Evolutionary conservation across 1,140 invertebrate genomes (phyloP).

Genomic region (Drosophila bocqueti): DNA sequence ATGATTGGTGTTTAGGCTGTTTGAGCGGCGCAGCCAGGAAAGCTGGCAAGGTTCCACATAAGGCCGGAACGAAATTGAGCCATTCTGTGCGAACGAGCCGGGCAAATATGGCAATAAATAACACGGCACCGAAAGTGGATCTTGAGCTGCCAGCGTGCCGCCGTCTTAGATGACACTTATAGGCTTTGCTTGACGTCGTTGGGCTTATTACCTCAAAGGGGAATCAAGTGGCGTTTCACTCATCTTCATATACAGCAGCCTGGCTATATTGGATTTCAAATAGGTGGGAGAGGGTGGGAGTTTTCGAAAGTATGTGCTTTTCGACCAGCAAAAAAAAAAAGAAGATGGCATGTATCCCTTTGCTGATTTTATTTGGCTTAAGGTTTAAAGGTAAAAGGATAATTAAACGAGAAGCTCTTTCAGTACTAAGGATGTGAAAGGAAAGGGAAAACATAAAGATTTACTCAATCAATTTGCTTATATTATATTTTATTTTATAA

Average conservation of each 20-base stretch:
- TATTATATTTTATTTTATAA: neutral
- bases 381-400: neutral
- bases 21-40: neutral
- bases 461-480: no score
- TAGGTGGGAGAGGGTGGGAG: neutral
- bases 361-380: neutral
- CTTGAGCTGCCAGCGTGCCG: conserved; percentile 21
- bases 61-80: conserved; percentile 65
- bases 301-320: neutral
- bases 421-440: neutral
- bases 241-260: conserved; percentile 4
- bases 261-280: conserved; percentile 24
- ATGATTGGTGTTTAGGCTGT: conserved; percentile 54
- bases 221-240: conserved; percentile 33
- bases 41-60: conserved; percentile 4
- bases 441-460: no score
- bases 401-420: neutral
- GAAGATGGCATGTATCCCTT: neutral
- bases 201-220: conserved; percentile 23
- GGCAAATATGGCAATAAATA: conserved; percentile 65
- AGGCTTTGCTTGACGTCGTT: conserved; percentile 25
- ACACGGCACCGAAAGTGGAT: conserved; percentile 44
- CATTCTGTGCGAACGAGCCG: conserved; percentile 44
- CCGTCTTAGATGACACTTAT: conserved; percentile 21
- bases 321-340: neutral